Conservation (phyloP, 2,888 invertebrate genomes). For the Drosophila formosana region DNA sequence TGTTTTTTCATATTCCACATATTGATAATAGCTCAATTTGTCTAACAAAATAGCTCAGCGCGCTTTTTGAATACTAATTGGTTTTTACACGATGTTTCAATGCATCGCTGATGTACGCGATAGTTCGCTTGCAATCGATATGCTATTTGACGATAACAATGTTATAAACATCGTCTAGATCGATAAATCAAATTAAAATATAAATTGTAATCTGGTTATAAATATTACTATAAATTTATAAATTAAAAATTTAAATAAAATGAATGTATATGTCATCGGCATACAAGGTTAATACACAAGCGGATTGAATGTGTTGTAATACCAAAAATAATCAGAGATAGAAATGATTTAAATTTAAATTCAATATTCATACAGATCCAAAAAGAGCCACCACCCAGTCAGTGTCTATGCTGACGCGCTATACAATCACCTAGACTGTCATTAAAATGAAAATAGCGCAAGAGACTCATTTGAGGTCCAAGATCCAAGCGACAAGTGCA, state of each 20-base stretch:
- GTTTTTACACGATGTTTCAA: slow-evolving; percentile 2
- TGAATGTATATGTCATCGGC: no score
- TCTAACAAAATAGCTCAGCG: neutral
- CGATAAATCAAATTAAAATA: neutral
- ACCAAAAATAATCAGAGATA: neutral
- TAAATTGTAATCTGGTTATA: neutral
- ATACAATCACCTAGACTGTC: slow-evolving; percentile 6
- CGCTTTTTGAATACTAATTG: neutral
- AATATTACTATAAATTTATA: neutral
- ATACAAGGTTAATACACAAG: no score
- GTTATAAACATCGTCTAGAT: neutral
- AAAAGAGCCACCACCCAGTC: neutral
- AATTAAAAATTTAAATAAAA: no score
- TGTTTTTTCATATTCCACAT: no score
- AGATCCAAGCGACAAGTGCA: slow-evolving; percentile 6
- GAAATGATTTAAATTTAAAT: slow-evolving; percentile 9
- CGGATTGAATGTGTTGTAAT: no score
- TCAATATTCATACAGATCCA: neutral
- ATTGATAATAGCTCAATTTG: neutral
- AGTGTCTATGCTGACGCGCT: neutral
- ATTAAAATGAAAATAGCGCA: slow-evolving; percentile 7
- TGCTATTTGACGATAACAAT: no score
- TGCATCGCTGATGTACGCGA: neutral
- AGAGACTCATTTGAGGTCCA: slow-evolving; percentile 8
- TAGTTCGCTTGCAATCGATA: neutral